Evolutionary conservation across 2,113 vertebrate genomes (phyloP).

Genomic region (Cichladusa arquata): DNA sequence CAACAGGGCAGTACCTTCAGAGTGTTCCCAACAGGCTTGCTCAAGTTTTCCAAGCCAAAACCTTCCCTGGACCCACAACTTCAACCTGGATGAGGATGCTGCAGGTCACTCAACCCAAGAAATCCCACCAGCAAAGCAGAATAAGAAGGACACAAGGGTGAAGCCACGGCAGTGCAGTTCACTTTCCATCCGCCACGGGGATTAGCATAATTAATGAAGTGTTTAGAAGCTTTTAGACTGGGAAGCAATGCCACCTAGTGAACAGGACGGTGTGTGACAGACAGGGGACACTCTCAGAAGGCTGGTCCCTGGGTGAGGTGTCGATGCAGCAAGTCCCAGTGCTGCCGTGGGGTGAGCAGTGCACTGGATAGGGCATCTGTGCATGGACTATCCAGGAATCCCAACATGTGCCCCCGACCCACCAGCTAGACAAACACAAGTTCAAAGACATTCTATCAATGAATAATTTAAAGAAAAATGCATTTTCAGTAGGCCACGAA

Average conservation of each 20-base stretch:
- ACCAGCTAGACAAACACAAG: constrained; percentile 26
- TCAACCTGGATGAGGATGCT: neutral
- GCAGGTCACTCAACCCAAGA: neutral
- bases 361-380: rapidly evolving
- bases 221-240: neutral
- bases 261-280: neutral
- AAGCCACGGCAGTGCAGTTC: neutral
- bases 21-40: neutral
- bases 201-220: constrained; percentile 27
- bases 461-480: constrained; percentile 60
- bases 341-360: neutral
- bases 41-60: neutral
- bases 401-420: neutral
- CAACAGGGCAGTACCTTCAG: neutral
- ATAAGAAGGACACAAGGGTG: neutral
- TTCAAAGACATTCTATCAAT: constrained; percentile 47
- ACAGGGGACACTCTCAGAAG: neutral
- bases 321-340: neutral
- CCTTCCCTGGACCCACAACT: neutral
- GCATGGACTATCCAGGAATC: neutral
- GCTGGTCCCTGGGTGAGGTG: neutral
- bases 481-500: constrained; percentile 43
- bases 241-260: constrained; percentile 64
- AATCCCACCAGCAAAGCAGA: neutral
- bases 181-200: neutral